phyloP scores from a whole-genome alignment of 2,113 vertebrate species.

The Indri indri region DNA sequence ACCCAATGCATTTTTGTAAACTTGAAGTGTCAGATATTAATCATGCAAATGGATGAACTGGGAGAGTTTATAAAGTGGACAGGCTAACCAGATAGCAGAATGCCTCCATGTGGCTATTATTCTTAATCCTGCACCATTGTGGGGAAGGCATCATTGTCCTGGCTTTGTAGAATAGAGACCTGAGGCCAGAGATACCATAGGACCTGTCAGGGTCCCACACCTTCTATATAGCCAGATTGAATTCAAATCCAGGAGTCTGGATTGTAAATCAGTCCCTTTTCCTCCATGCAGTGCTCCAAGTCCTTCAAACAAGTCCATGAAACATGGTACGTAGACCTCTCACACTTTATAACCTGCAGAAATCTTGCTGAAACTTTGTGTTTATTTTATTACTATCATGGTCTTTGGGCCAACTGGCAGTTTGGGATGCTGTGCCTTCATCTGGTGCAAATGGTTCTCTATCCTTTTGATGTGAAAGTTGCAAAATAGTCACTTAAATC shows the following conservation, averaged over 20 bases:
- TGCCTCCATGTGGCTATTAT: neutral
- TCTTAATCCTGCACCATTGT: rapidly evolving
- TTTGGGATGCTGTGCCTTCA: neutral
- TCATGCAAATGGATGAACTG: neutral
- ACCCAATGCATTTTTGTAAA: neutral
- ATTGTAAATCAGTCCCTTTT: neutral
- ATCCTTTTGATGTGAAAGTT: neutral
- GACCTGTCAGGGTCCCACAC: neutral
- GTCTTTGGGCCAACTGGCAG: neutral
- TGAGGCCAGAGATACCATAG: neutral
- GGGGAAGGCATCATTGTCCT: neutral
- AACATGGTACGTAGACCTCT: neutral
- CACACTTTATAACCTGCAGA: neutral
- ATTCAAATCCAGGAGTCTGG: neutral
- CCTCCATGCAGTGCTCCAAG: neutral
- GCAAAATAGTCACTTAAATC: no score
- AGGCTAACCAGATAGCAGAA: neutral
- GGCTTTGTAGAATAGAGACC: neutral
- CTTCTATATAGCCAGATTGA: neutral
- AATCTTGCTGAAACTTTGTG: neutral
- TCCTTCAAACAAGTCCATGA: neutral
- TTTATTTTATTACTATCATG: neutral
- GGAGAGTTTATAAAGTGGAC: neutral
- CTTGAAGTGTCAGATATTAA: neutral
- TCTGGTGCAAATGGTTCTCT: neutral